Conservation (phyloP, 2,888 invertebrate species). For the Monopis laevigella region DNA sequence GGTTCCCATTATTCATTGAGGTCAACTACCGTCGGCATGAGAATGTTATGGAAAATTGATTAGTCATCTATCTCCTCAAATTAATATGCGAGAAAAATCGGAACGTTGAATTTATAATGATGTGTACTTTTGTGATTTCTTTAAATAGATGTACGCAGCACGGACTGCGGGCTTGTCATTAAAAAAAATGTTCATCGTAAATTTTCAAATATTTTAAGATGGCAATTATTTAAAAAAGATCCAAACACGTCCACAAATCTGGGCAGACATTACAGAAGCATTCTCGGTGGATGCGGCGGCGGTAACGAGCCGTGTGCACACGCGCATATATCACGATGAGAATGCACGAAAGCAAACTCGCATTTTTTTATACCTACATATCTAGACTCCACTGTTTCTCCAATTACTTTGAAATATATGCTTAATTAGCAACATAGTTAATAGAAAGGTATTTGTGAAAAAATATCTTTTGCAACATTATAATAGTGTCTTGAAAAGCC, state of each 20-base stretch:
- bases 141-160: too few species aligned
- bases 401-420: constrained; percentile 10
- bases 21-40: constrained; percentile 27
- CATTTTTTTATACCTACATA: constrained; percentile 12
- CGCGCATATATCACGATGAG: constrained; percentile 11
- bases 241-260: too few species aligned
- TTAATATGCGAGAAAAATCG: too few species aligned
- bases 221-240: too few species aligned
- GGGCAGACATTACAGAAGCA: too few species aligned
- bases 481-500: neutral
- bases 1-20: constrained; percentile 60
- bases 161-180: too few species aligned
- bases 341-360: constrained; percentile 17
- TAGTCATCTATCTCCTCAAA: too few species aligned
- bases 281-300: too few species aligned
- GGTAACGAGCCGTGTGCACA: constrained; percentile 3
- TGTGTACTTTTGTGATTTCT: too few species aligned
- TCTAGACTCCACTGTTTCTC: constrained; percentile 14
- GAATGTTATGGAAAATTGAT: constrained; percentile 11
- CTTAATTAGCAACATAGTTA: constrained; percentile 1
- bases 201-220: too few species aligned
- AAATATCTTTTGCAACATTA: constrained; percentile 1
- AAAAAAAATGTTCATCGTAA: too few species aligned
- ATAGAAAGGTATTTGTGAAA: neutral
- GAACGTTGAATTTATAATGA: too few species aligned